Evolutionary conservation across 2,113 vertebrate species (phyloP), one percentile per base, ranked within the genome.

Genomic region (Chloropsis cyanopogon): DNA sequence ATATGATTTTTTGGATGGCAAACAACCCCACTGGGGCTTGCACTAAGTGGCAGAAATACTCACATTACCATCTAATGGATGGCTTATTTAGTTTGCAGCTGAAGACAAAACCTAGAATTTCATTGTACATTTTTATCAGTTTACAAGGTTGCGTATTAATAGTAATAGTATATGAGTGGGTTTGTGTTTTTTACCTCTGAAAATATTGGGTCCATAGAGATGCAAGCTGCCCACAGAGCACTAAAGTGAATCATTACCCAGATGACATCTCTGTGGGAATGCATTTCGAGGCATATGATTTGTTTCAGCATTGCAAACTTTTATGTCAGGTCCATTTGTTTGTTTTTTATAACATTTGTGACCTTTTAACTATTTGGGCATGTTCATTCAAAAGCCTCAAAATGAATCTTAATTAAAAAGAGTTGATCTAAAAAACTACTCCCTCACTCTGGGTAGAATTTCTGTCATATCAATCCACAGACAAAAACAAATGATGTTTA

Each of bases 391-490:
- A 83, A 95, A 94, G 54, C 85, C 56, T 97, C 94, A 87, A 97
- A 95, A 95, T 93, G 56, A 82, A 29, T 92, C 92, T 96, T 98
- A 97, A 97, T 97, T 97, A 97, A 96, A 96, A 95, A 79, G 91
- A 59, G 81, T 72, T 94, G 88, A 54, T 89, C 61, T 89, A 86
- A 97, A 97, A 96, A 97, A 97, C 64, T 96, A 96, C 96, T 98
- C 96, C 96, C 91, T 90, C 86, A 92, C 57, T 93, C 90, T 84
- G 82, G 66, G 69, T 97, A 93, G 88, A 92, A 86, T 95, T 95
- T 94, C 84, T 96, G 86, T 97, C 94, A 79, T 93, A 90, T 96
- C 87, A 94, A 79, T 95, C 81, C 93, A 89, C 75, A 63, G 92
- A 93, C 83, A 88, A 96, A 96, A 97, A 93, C 83, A 97, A 98